These are phyloP conservation scores for Trachops cirrhosus DNA, from an alignment of 2,797 vertebrate species.

Conservation along the genomic window DNA sequence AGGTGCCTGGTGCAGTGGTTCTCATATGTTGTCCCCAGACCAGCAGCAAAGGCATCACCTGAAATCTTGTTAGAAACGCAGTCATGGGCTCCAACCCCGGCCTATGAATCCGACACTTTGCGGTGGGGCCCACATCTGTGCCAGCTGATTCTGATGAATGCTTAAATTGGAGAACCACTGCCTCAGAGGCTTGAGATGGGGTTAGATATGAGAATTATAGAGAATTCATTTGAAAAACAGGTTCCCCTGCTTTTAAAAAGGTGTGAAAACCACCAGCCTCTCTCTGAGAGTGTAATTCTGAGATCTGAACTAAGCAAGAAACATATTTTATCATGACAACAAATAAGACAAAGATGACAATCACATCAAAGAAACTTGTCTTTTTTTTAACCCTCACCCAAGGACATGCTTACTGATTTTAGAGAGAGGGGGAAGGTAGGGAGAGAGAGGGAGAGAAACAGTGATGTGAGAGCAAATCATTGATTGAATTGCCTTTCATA, in stretches of 20 bases:
- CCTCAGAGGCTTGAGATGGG: neutral
- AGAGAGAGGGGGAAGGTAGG: neutral
- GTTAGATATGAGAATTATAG: neutral
- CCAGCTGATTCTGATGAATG: neutral
- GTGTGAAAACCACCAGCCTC: neutral
- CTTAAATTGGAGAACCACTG: neutral
- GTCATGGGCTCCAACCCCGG: neutral
- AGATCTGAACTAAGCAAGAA: neutral
- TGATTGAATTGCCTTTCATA: neutral
- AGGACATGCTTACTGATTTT: neutral
- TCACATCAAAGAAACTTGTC: neutral
- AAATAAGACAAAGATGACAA: neutral
- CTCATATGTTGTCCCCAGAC: neutral
- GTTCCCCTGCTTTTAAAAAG: constrained; percentile 13
- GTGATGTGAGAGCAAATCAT: neutral
- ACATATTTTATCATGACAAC: neutral
- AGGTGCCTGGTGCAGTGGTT: neutral
- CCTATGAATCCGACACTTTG: neutral
- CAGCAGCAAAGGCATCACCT: neutral
- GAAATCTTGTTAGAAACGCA: neutral
- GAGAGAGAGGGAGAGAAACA: neutral
- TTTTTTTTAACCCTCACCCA: neutral
- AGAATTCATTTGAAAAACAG: neutral
- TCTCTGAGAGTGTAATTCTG: neutral
- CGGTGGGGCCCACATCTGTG: neutral